Evolutionary conservation across 2,888 invertebrate species (phyloP).

Genomic region (Athalia rosae): DNA sequence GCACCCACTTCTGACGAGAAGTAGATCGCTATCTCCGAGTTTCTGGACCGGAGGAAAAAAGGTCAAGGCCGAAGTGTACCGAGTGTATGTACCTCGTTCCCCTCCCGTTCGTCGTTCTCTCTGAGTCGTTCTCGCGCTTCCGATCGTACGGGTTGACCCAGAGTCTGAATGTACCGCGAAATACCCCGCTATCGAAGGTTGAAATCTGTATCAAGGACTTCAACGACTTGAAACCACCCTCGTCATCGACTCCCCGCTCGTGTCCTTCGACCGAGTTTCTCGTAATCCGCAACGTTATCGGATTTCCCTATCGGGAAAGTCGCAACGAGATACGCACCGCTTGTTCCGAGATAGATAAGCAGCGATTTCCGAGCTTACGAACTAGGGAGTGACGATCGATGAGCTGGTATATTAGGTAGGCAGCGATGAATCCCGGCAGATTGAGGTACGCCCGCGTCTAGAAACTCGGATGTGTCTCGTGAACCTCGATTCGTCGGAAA

Average conservation of each 20-base stretch:
- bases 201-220: too few relatives aligned
- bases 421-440: not conserved
- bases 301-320: too few relatives aligned
- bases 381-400: not conserved
- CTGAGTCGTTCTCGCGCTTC: not conserved
- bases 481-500: not conserved
- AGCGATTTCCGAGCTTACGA: not conserved
- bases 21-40: not conserved
- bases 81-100: not conserved
- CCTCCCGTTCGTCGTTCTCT: not conserved
- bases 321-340: too few relatives aligned
- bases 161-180: not conserved
- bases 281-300: too few relatives aligned
- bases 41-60: not conserved
- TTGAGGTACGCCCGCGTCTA: slow-evolving; percentile 1
- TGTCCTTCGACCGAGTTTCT: too few relatives aligned
- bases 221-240: too few relatives aligned
- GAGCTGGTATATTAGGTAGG: not conserved
- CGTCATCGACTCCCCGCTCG: too few relatives aligned
- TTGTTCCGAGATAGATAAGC: too few relatives aligned
- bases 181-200: too few relatives aligned
- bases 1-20: too few relatives aligned
- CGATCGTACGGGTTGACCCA: not conserved
- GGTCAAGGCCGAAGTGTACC: not conserved
- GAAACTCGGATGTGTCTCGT: not conserved